Base-by-base conservation (phyloP, 1,140 invertebrate genomes). In the Venturia canescens region DNA sequence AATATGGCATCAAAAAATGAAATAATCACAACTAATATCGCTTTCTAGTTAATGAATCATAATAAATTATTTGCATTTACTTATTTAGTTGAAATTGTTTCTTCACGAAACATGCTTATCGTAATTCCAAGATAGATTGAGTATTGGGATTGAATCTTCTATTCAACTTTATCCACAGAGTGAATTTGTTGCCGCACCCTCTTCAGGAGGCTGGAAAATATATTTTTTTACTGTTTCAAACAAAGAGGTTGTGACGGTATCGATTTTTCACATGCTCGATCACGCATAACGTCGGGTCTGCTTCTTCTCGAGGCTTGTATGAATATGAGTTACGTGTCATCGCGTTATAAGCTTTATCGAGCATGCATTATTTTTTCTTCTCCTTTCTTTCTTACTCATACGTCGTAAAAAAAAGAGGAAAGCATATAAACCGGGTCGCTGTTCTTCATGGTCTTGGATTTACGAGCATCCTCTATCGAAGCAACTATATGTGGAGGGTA, bases 241-340 rank as follows among this genome's bases (percentile, higher is more conserved):
- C 18, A 29, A 60, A 53, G 57, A 70, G 67, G 53, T 67, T 66
- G 60, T 75, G 72, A 76, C 72, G 80, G 78, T 82, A 82, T 82
- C 67, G 74, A 82, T 82, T 78, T 80, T 82, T 53, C 72, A 21
- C 67, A 57, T 7, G 63, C 72, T 80, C 72, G 63, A 72, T 78
- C 81, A 82, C 67, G 72, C 74, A 38, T 80, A 74, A 80, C 78
- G 80, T 70, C 50, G 74, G 53, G 29, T 66, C 23, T 29, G 18
- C 70, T 44, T 34, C 72, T 72, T 66, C 7, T 23, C 23, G 9
- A 23, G 23, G 21, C 60, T 27, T 57, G 21, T 57, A 57, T 57
- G 21, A 57, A 57, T 57, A 57, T 23, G 53, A 57, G 70, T 26
- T 9, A 44, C 31, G n/a, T 23, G 70, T 21, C 31, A 38, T 48